phyloP scores from a whole-genome alignment of 2,113 vertebrate species.

The Odontesthes bonariensis region DNA sequence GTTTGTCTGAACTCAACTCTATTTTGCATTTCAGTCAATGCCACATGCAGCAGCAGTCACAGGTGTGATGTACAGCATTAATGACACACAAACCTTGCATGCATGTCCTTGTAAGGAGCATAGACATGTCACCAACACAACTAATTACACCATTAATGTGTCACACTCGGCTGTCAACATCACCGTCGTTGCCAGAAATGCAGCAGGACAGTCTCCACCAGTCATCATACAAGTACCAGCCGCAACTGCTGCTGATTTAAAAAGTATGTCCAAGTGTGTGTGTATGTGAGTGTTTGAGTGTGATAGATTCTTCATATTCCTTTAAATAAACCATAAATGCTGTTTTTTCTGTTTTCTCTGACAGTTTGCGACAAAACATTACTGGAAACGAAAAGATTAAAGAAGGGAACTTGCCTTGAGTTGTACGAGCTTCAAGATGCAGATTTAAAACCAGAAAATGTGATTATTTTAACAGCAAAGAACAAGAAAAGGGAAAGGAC shows the following conservation, averaged over 20 bases:
- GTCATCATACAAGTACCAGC: slow-evolving; percentile 37
- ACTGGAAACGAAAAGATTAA: not conserved
- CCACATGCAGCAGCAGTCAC: slow-evolving; percentile 23
- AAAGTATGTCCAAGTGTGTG: slow-evolving; percentile 43
- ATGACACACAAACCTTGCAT: slow-evolving; percentile 20
- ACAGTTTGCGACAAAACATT: slow-evolving; percentile 63
- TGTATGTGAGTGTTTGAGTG: not conserved
- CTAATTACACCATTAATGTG: slow-evolving; percentile 25
- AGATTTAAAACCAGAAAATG: slow-evolving; percentile 22
- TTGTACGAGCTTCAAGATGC: slow-evolving; percentile 67
- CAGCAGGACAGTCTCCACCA: slow-evolving; percentile 55
- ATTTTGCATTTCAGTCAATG: slow-evolving; percentile 49
- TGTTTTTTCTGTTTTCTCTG: not conserved
- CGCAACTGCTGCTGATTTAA: slow-evolving; percentile 21
- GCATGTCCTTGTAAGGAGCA: slow-evolving; percentile 47
- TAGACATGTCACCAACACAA: not conserved
- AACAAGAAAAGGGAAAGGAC: not conserved
- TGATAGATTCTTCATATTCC: not conserved
- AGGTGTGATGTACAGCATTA: slow-evolving; percentile 37
- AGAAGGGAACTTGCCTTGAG: slow-evolving; percentile 58
- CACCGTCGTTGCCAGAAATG: slow-evolving; percentile 59
- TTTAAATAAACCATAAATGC: not conserved
- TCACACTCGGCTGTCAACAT: slow-evolving; percentile 62
- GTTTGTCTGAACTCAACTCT: slow-evolving; percentile 8
- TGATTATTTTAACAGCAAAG: slow-evolving; percentile 11